A percentile compares a stretch with the other conserved stretches of the same genome.
Evolutionary conservation across 2,113 vertebrate genomes (phyloP).

Genomic region (rabbit (Oryctolagus cuniculus)): mOryCun1.1 NC_091445.1:89461001-89461500

Average conservation of each 20-base stretch:
- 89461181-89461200: neutral
- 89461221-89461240: too few relatives aligned
- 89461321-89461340: too few relatives aligned
- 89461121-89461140: neutral
- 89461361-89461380: neutral
- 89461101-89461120: neutral
- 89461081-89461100: too few relatives aligned
- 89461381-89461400: constrained; percentile 21
- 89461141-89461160: neutral
- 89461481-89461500: neutral
- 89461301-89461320: neutral
- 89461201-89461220: too few relatives aligned
- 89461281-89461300: too few relatives aligned
- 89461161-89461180: neutral
- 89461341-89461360: neutral
- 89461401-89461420: neutral
- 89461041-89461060: too few relatives aligned
- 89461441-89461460: neutral
- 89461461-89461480: neutral
- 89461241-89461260: too few relatives aligned
- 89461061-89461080: too few relatives aligned
- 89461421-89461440: neutral
- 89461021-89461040: too few relatives aligned
- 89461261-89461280: too few relatives aligned
- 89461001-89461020: too few relatives aligned